Base-by-base conservation (phyloP, 2,888 invertebrate species). In the Peribatodes rhomboidaria region DNA sequence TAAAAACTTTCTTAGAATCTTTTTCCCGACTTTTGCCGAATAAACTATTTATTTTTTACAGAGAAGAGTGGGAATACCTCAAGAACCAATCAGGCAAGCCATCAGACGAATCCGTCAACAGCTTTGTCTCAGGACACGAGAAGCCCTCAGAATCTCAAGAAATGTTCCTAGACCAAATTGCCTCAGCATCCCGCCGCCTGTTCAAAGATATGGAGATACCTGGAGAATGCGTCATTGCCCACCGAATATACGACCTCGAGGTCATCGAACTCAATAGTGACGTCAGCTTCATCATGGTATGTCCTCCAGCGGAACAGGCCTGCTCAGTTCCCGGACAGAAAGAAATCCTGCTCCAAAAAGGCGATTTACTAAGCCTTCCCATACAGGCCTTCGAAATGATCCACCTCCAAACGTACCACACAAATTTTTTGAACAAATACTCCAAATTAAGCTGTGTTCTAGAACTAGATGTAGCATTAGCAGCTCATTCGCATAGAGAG, bases 351-450 rank as follows among this genome's bases (percentile, higher is more conserved):
- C 93, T 97, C 0, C 97, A 98, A 78, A 95, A 97, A 61, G 96
- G 97, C 6, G 98, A 98, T 82, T 94, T 98, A 58, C 95, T 98
- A 47, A 97, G 98, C 67, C 93, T 99, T 61, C 99, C 99, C 0
- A 97, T 99, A 44, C 98, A 99, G 89, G 98, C 97, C 0, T 97
- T 97, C 80, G 97, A 98, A 94, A 97, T 98, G 98, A 98, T 99
- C 67, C 99, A 99, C 85, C 94, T 99, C 69, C 97, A 96, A 80
- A 98, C 99, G 1, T 99, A 99, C 88, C 98, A 99, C 83, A 95
- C 95, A 54, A 97, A 96, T 74, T 97, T 99, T 69, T 96, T 99
- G 59, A 96, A 97, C 78, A 96, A 98, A 82, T 99, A 99, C 91
- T 97, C 98, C 1, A 96, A 98, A 65, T 94, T 99, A 14, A 99